Base-by-base conservation (phyloP, 2,888 invertebrate genomes). In the Drosophila gaucha region DNA sequence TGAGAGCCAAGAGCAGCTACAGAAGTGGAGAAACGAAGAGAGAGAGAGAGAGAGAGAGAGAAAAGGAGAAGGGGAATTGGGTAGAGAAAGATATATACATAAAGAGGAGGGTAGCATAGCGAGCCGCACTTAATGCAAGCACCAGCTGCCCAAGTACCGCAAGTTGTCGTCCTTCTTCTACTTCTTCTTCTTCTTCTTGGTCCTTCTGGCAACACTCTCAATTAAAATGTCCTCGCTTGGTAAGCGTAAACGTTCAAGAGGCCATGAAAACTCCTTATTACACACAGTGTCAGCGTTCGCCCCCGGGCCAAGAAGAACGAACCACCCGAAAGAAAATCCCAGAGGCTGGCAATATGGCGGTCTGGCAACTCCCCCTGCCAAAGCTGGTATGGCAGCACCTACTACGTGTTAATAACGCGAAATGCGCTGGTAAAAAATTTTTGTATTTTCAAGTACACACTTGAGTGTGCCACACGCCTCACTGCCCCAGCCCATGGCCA, bases 241-340 rank as follows among this genome's bases (percentile, higher is more conserved):
- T 88, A 80, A 86, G 82, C 85, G 82, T 88, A 77, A 86, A 80
- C 88, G 77, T 86, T 86, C 85, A 86, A 86, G 85, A 80, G 85
- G 79, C 85, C 85, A 86, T 86, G 88, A 86, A 86, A 86, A 86
- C 85, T 86, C 85, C 85, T 86, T 86, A 86, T 86, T 86, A 88
- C 83, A 88, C 83, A 88, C 74, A 69, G 78, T 86, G 85, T 80
- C 88, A 80, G 84, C 71, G 51, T 16, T 65, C 41, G 33, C 28
- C 30, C 31, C 52, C 41, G 24, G 44, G 55, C 59, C 49, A 65
- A 70, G 41, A n/a, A n/a, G 41, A 41, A 41, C 22, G 67, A 71
- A 62, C 54, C 77, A 63, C 35, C 62, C 63, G 44, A 49, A 56
- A 55, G 65, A 36, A 52, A 41, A 26, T 14, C 24, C 22, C 22